Conservation (phyloP, 1,140 invertebrate species). For the Manduca sexta region DNA sequence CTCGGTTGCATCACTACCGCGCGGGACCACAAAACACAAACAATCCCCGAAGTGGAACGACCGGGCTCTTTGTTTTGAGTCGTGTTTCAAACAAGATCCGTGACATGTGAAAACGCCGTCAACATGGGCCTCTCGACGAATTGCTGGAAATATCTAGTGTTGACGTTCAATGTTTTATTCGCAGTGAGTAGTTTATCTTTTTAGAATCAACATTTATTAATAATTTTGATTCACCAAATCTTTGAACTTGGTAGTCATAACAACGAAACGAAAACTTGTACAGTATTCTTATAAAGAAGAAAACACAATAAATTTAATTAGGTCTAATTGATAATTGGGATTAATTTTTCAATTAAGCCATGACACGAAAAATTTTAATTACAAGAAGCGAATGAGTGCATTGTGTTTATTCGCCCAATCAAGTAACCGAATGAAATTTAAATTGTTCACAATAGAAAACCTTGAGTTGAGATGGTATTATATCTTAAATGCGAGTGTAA, state of each 20-base stretch:
- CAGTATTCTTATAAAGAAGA: background rate
- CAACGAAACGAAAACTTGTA: constrained; percentile 26
- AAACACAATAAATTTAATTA: background rate
- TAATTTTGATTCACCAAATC: constrained; percentile 13
- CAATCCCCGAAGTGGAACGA: constrained; percentile 60
- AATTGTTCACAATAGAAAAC: background rate
- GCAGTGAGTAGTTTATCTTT: constrained; percentile 50
- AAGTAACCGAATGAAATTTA: constrained; percentile 1
- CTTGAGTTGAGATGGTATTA: too few species aligned
- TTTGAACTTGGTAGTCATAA: constrained; percentile 50
- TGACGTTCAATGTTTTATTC: constrained; percentile 66
- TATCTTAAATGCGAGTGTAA: background rate
- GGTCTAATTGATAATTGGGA: background rate
- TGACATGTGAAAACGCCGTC: constrained; percentile 54
- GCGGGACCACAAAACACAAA: constrained; percentile 44
- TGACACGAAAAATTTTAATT: constrained; percentile 11
- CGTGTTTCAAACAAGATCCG: constrained; percentile 46
- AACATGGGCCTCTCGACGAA: constrained; percentile 66
- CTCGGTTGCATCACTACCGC: constrained; percentile 44
- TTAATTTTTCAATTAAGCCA: background rate
- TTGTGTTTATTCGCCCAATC: constrained; percentile 20
- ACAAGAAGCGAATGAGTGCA: constrained; percentile 14
- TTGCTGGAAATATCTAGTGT: constrained; percentile 69
- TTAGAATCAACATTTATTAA: constrained; percentile 22
- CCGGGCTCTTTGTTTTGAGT: constrained; percentile 58